phyloP scores from a whole-genome alignment of 2,113 vertebrate genomes.

The Aphelocoma coerulescens region DNA sequence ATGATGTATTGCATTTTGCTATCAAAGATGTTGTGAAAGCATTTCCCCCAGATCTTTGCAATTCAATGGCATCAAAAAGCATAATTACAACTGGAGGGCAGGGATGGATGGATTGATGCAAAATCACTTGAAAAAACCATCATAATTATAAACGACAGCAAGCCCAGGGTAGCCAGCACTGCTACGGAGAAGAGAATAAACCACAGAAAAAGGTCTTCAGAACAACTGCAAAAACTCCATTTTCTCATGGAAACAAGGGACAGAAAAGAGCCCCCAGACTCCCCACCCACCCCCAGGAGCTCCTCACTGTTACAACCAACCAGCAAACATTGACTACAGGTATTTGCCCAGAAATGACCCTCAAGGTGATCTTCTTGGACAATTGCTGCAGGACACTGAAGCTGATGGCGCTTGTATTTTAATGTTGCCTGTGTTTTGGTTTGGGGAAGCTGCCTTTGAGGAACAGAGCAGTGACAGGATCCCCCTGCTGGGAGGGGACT shows the following conservation, averaged over 20 bases:
- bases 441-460: neutral
- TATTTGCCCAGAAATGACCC: neutral
- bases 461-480: neutral
- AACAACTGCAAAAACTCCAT: neutral
- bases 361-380: neutral
- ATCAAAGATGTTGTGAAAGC: neutral
- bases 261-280: neutral
- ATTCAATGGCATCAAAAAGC: neutral
- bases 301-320: no score
- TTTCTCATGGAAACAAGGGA: neutral
- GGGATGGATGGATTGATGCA: neutral
- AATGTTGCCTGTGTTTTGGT: neutral
- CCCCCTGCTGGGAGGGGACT: rapidly evolving
- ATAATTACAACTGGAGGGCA: constrained; percentile 3
- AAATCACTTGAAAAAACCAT: neutral
- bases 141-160: neutral
- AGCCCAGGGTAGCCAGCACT: neutral
- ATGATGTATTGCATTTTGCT: neutral
- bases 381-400: neutral
- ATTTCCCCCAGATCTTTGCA: neutral
- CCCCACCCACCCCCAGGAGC: no score
- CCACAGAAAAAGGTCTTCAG: neutral
- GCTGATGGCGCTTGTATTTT: neutral
- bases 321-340: neutral
- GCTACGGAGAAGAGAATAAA: neutral